Conservation (phyloP, 2,888 invertebrate genomes). For the Thysanoteuthis rhombus region DNA sequence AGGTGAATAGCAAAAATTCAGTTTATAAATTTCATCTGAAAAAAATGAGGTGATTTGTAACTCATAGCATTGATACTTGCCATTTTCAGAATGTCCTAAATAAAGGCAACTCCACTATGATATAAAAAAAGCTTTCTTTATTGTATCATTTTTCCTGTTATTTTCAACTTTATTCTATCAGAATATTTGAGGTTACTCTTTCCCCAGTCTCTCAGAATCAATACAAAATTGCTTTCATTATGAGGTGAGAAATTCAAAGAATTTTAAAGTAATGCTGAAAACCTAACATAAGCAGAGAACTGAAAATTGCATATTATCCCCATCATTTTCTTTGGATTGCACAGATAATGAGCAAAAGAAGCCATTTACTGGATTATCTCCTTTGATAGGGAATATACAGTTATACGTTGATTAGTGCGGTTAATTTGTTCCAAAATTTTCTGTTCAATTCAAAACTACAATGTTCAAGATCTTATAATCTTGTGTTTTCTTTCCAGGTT, state of each 20-base stretch:
- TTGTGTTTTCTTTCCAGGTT: no score
- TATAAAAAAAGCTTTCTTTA: not conserved
- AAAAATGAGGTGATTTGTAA: not conserved
- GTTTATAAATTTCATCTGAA: not conserved
- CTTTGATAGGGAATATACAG: not conserved
- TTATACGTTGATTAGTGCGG: no score
- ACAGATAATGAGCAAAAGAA: not conserved
- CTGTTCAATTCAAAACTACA: no score
- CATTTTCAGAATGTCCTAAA: not conserved
- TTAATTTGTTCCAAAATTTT: no score
- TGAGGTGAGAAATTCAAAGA: not conserved
- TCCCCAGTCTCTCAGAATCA: not conserved
- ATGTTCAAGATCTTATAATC: no score
- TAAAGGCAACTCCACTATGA: not conserved
- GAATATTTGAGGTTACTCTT: not conserved
- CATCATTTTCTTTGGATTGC: not conserved
- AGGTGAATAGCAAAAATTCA: not conserved
- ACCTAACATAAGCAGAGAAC: not conserved
- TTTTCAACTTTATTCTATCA: not conserved
- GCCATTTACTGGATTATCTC: not conserved
- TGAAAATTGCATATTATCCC: not conserved
- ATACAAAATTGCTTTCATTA: not conserved
- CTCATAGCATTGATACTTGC: not conserved
- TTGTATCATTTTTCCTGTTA: not conserved
- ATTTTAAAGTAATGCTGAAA: not conserved